Evolutionary conservation across 2,797 vertebrate genomes (phyloP), one percentile per base, ranked within the genome.

Genomic region (Manis crassicaudata): DNA sequence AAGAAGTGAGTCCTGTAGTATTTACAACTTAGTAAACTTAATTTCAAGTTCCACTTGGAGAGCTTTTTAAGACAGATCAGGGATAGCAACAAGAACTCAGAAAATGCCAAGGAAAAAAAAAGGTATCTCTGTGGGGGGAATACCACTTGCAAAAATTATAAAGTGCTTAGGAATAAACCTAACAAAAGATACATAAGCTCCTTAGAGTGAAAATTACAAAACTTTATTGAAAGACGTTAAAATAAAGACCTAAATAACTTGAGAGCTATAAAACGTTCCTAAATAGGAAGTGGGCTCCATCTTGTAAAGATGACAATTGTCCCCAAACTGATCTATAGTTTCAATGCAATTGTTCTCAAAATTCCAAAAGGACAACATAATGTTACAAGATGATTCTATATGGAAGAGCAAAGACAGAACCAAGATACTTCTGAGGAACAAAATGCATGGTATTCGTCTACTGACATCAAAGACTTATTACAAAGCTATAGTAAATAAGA

Each of bases 1-100:
- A 90, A 54, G 43, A 63, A 80, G 14, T 67, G 25, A 11, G 43
- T 76, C 29, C 65, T 46, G 35, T 56, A 84, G 23, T 76, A 56
- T 65, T 76, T 73, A 77, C 20, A 73, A 85, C n/a, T 56, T 54
- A 83, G 40, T 79, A 86, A 90, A 86, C 25, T 46, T 80, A 70
- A 89, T 43, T 54, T 62, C 43, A 56, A 50, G 56, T 72, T 62
- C 35, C 77, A 95, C 29, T 84, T 68, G 29, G 5, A 58, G 17
- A 21, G 12, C 25, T 50, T 88, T 88, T 54, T 88, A 40, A 91
- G 43, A 56, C 7, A 62, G 68, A 4, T 6, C 56, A 62, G n/a
- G 54, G 60, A 2, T 17, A 54, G 23, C 17, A 63, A 50, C 23
- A 37, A 21, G 35, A 80, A 65, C 58, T 92, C 43, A 27, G 68